Percentiles rank a stretch among this genome's conserved stretches.
Conservation (phyloP, 1,140 invertebrate genomes). For the Adelges cooleyi region DNA sequence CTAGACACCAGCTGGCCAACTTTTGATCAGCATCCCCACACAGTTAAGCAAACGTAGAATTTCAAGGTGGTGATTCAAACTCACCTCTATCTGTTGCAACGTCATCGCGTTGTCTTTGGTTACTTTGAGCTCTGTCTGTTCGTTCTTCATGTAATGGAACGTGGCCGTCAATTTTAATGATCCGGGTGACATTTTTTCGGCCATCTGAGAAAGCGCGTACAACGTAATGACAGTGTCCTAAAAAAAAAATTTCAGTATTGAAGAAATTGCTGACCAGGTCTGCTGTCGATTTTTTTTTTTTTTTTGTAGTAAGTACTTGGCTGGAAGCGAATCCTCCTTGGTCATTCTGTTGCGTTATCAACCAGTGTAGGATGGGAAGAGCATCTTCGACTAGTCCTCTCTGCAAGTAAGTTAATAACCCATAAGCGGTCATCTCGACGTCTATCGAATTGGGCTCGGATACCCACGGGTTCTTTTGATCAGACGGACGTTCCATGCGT, state of each 20-base stretch:
- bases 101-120: constrained; percentile 60
- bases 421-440: constrained; percentile 82
- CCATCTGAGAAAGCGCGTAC: constrained; percentile 57
- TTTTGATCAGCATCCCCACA: too few species aligned
- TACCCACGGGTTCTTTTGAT: constrained; percentile 56
- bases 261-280: too few species aligned
- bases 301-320: constrained; percentile 44
- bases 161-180: constrained; percentile 44
- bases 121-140: constrained; percentile 51
- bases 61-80: background rate
- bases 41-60: too few species aligned
- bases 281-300: too few species aligned
- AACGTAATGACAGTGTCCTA: constrained; percentile 64
- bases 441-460: constrained; percentile 58
- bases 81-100: constrained; percentile 57
- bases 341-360: constrained; percentile 66
- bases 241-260: constrained; percentile 29
- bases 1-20: too few species aligned
- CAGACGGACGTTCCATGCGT: constrained; percentile 42
- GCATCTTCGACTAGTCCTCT: constrained; percentile 54
- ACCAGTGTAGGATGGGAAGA: constrained; percentile 69
- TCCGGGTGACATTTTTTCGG: constrained; percentile 47
- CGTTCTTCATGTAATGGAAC: constrained; percentile 44
- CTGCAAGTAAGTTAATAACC: constrained; percentile 53
- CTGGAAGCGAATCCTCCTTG: constrained; percentile 73